Percentiles rank a stretch among this genome's conserved stretches.
Conservation (phyloP, 2,797 vertebrate species). For the Chlorospingus flavigularis region DNA sequence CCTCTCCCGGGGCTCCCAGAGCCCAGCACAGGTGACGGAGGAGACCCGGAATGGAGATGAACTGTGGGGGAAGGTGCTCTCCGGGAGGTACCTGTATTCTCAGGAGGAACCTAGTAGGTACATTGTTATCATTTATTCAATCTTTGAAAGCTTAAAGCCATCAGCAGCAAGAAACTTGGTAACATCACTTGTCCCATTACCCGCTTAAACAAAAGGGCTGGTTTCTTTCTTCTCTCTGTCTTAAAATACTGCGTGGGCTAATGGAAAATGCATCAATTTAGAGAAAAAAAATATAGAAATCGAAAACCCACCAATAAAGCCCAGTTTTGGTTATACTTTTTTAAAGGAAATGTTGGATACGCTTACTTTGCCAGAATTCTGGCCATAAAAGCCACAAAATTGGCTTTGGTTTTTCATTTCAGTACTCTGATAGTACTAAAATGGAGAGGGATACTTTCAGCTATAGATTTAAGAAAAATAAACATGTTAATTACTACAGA, state of each 20-base stretch:
- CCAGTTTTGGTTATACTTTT: neutral
- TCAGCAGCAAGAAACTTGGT: conserved; percentile 49
- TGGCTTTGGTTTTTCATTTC: conserved; percentile 13
- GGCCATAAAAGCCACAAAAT: neutral
- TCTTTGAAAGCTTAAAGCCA: conserved; percentile 47
- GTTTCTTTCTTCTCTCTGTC: conserved; percentile 5
- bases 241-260: neutral
- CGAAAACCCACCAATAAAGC: neutral
- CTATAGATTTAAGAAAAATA: neutral
- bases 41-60: conserved; percentile 85
- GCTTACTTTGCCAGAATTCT: neutral
- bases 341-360: neutral
- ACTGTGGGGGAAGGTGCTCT: conserved; percentile 88
- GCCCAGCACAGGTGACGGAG: conserved; percentile 84
- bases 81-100: conserved; percentile 89
- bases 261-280: neutral
- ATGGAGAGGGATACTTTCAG: neutral
- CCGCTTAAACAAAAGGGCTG: conserved; percentile 48
- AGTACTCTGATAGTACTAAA: conserved; percentile 8
- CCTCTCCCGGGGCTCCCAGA: conserved; percentile 86
- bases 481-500: neutral
- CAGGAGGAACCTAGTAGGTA: conserved; percentile 94
- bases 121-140: conserved; percentile 75
- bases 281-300: neutral
- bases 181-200: conserved; percentile 41